These are phyloP conservation scores for Cynoglossus semilaevis DNA, from an alignment of 2,113 vertebrate genomes.

Conservation along the genomic window DNA sequence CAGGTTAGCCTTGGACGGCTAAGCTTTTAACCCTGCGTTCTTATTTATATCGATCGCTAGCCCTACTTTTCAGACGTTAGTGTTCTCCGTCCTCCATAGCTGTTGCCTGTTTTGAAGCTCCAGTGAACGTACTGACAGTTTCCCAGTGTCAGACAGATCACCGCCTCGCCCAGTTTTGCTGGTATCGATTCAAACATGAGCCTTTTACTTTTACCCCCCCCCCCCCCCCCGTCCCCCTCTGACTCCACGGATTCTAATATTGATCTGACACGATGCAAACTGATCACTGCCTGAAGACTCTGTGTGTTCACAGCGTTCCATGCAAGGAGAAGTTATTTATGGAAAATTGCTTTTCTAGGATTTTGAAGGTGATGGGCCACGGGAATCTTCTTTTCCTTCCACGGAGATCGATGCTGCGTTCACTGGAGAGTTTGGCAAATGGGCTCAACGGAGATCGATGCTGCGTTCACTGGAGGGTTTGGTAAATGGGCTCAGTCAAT, in stretches of 20 bases:
- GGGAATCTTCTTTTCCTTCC: conserved; percentile 11
- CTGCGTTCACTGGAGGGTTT: conserved; percentile 2
- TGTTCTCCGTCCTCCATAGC: too few relatives aligned
- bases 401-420: conserved; percentile 23
- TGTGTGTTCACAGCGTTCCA: conserved; percentile 9
- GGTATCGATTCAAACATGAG: conserved; percentile 52
- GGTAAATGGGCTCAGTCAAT: conserved; percentile 11
- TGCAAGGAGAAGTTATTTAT: conserved; percentile 26
- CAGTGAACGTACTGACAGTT: not conserved
- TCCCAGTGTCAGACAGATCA: conserved; percentile 25
- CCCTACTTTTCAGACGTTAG: too few relatives aligned
- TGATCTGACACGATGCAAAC: conserved; percentile 42
- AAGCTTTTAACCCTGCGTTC: too few relatives aligned
- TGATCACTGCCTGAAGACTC: conserved; percentile 42
- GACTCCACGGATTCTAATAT: conserved; percentile 30
- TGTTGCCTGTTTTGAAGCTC: too few relatives aligned
- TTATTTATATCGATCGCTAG: too few relatives aligned
- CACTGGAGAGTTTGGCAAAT: conserved; percentile 12
- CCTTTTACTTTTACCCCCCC: conserved; percentile 32
- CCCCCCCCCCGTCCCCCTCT: conserved; percentile 38
- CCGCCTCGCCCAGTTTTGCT: conserved; percentile 6
- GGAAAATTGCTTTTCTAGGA: conserved; percentile 35
- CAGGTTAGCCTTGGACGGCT: too few relatives aligned
- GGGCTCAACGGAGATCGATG: conserved; percentile 21
- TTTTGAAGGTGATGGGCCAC: conserved; percentile 32